A percentile compares a stretch with the other conserved stretches of the same genome.
phyloP scores from a whole-genome alignment of 2,888 invertebrate genomes.

The Cryptus viduatorius region DNA sequence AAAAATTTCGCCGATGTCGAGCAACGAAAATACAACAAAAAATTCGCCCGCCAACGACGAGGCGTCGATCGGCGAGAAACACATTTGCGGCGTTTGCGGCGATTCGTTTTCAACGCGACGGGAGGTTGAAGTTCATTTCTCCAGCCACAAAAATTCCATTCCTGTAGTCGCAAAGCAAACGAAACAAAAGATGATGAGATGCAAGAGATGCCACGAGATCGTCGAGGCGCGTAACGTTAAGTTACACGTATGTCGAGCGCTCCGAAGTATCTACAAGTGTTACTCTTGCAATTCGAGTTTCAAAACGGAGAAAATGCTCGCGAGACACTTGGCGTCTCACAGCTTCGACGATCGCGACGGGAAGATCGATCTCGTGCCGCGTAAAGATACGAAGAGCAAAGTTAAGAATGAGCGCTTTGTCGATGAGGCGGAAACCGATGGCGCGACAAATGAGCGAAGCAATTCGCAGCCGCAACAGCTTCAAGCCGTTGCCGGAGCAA shows the following conservation, averaged over 20 bases:
- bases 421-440: constrained; percentile 11
- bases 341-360: constrained; percentile 61
- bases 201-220: constrained; percentile 82
- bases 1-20: neutral
- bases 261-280: constrained; percentile 74
- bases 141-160: neutral
- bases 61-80: constrained; percentile 64
- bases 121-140: constrained; percentile 78
- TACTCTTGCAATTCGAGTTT: constrained; percentile 75
- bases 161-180: constrained; percentile 51
- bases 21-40: neutral
- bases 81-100: constrained; percentile 79
- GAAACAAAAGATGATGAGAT: constrained; percentile 82
- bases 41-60: neutral
- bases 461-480: constrained; percentile 19
- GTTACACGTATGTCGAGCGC: constrained; percentile 77
- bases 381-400: constrained; percentile 32
- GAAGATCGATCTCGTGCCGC: constrained; percentile 16
- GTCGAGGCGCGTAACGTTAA: constrained; percentile 81
- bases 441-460: neutral
- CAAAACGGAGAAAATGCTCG: constrained; percentile 73
- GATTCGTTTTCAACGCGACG: constrained; percentile 73
- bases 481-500: neutral
- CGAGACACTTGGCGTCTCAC: constrained; percentile 74
- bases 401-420: neutral